These are phyloP conservation scores for Eremobia ochroleuca DNA, from an alignment of 2,888 invertebrate genomes.

Conservation along the genomic window DNA sequence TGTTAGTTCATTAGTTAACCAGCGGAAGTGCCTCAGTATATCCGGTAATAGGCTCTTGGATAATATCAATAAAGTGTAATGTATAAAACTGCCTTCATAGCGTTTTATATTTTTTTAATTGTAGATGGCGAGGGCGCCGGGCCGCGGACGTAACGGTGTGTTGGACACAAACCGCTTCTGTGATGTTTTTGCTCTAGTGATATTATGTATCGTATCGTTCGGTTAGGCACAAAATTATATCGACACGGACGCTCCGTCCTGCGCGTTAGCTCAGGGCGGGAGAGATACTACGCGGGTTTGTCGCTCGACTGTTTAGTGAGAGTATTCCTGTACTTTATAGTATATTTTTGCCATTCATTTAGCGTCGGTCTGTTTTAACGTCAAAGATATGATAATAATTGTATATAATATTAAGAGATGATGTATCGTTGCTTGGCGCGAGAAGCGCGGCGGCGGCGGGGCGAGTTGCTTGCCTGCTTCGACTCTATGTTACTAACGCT, in stretches of 20 bases:
- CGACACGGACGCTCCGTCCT: slow-evolving; percentile 53
- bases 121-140: slow-evolving; percentile 79
- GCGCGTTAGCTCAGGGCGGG: slow-evolving; percentile 36
- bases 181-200: slow-evolving; percentile 87
- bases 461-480: slow-evolving; percentile 86
- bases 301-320: slow-evolving; percentile 72
- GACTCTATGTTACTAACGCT: slow-evolving; percentile 81
- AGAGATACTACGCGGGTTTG: slow-evolving; percentile 69
- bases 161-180: slow-evolving; percentile 87
- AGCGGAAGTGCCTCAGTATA: slow-evolving; percentile 86
- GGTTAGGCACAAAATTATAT: slow-evolving; percentile 69
- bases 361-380: slow-evolving; percentile 81
- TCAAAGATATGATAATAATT: slow-evolving; percentile 83
- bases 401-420: slow-evolving; percentile 87
- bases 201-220: slow-evolving; percentile 73
- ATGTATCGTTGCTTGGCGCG: slow-evolving; percentile 82
- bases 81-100: slow-evolving; percentile 86
- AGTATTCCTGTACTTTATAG: slow-evolving; percentile 81
- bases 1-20: slow-evolving; percentile 74
- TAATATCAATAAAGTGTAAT: slow-evolving; percentile 82
- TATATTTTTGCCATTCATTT: slow-evolving; percentile 86
- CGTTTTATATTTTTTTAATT: slow-evolving; percentile 89
- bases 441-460: slow-evolving; percentile 74
- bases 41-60: slow-evolving; percentile 79
- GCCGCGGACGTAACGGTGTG: slow-evolving; percentile 76